These are phyloP conservation scores for Rugalucina vietnamica DNA, from an alignment of 2,888 invertebrate species.

Conservation along the genomic window DNA sequence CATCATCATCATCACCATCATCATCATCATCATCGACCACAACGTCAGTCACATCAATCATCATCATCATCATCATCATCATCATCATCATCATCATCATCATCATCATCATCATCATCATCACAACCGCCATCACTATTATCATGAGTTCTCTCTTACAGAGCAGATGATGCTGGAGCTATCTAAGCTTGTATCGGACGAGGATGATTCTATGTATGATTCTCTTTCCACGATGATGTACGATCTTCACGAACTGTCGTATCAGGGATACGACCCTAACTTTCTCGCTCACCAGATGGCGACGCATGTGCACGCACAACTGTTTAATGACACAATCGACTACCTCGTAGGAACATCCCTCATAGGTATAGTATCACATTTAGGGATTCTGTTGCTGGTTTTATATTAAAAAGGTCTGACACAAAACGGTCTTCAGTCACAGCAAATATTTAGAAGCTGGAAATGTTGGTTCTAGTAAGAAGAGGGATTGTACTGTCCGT, in stretches of 20 bases:
- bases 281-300: neutral
- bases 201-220: neutral
- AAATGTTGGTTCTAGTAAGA: no score
- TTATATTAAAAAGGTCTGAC: no score
- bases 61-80: neutral
- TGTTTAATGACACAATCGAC: slow-evolving; percentile 9
- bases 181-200: neutral
- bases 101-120: neutral
- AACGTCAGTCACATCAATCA: neutral
- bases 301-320: neutral
- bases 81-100: neutral
- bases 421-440: no score
- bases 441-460: no score
- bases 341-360: neutral
- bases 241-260: neutral
- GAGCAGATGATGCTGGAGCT: neutral
- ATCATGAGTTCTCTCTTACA: neutral
- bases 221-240: neutral
- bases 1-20: neutral
- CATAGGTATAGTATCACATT: no score
- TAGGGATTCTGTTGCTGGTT: no score
- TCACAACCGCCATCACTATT: neutral
- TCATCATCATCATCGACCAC: neutral
- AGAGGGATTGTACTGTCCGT: no score
- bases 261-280: neutral